Evolutionary conservation across 2,888 invertebrate species (phyloP), one percentile per base, ranked within the genome.

Genomic region (Dastarcus helophoroides): DNA sequence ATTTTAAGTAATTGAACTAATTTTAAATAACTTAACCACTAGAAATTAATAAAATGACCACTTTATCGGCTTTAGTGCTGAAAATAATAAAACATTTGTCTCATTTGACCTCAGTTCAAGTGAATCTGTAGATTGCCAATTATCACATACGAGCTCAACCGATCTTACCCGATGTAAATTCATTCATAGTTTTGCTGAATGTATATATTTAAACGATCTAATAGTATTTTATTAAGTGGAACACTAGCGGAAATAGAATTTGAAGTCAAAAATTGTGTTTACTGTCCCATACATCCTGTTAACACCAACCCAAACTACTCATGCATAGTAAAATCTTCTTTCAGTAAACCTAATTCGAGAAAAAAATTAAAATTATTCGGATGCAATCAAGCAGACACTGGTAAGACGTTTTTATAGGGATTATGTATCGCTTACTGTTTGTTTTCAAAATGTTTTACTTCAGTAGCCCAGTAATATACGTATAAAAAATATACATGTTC

Each of bases 271-370:
- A 43, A 42, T 42, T 28, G 35, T 41, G 41, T 38, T 43, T 43
- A 43, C 39, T 35, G 34, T 31, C 37, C n/a, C 43, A 30, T 41
- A 37, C 41, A 41, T 43, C 41, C 41, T 41, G 41, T 38, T 41
- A 30, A 36, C 34, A 33, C n/a, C n/a, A n/a, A n/a, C n/a, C n/a
- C n/a, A 35, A 31, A 35, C 31, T 31, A 17, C 19, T n/a, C 19
- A 17, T 17, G 6, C 19, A 17, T 17, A n/a, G 6, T 17, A 17
- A n/a, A n/a, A 17, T 7, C n/a, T 7, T 7, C n/a, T 17, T 6
- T 17, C 6, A 17, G 6, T 7, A n/a, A 17, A 7, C n/a, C n/a
- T 17, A 7, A n/a, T 17, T 7, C 6, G 6, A n/a, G n/a, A 17
- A 17, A 17, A 17, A 17, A 6, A 7, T 17, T 17, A 7, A 17